These are phyloP conservation scores for Brachyopa scutellaris DNA, from an alignment of 2,888 invertebrate genomes.

Conservation along the genomic window DNA sequence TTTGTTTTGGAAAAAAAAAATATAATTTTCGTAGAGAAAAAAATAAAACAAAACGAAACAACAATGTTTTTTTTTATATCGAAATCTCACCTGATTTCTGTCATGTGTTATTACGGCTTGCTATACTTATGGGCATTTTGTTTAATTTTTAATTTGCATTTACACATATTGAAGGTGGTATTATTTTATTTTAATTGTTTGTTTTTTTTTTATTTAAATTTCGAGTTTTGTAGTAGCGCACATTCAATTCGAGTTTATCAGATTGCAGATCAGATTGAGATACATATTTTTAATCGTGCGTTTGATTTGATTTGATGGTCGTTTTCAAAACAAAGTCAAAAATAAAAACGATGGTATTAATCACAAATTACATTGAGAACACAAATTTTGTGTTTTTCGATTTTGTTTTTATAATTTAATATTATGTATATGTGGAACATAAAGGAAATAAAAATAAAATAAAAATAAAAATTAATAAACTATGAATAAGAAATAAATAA, in stretches of 20 bases:
- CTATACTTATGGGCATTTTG: conserved; percentile 74
- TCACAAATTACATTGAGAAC: conserved; percentile 61
- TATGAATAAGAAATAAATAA: not conserved
- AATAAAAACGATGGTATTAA: conserved; percentile 70
- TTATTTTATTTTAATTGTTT: conserved; percentile 16
- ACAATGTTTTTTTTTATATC: conserved; percentile 26
- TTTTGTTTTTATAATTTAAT: conserved; percentile 43
- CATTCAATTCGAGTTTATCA: conserved; percentile 31
- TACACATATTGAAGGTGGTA: conserved; percentile 35
- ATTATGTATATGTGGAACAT: conserved; percentile 50
- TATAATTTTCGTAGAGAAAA: conserved; percentile 4
- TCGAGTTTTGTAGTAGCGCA: conserved; percentile 37
- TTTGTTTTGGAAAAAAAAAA: not conserved
- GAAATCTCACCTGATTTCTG: conserved; percentile 76
- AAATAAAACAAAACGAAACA: conserved; percentile 37
- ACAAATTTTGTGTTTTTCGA: conserved; percentile 50
- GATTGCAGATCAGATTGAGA: conserved; percentile 57
- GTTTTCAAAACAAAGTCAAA: conserved; percentile 55
- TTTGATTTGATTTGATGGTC: conserved; percentile 42
- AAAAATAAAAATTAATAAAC: conserved; percentile 37
- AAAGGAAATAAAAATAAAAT: conserved; percentile 56
- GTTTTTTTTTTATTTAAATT: conserved; percentile 19
- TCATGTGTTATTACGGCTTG: conserved; percentile 77
- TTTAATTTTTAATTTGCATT: conserved; percentile 67
- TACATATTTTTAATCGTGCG: conserved; percentile 44